phyloP scores from a whole-genome alignment of 53 echinoderm and acorn worm genomes.

The Echinarachnius parma region DNA sequence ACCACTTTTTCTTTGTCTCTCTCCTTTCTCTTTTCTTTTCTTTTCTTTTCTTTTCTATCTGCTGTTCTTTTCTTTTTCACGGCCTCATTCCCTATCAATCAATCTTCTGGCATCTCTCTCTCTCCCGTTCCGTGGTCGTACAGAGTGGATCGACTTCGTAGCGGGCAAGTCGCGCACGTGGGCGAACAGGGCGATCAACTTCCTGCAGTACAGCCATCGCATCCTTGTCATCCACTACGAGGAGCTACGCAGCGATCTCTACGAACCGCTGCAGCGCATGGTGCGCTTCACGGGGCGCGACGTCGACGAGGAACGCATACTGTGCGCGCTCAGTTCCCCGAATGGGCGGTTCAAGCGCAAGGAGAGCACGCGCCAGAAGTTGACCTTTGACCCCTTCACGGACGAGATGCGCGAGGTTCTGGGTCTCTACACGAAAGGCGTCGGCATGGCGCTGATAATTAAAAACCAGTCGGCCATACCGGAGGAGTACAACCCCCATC shows the following conservation, averaged over 20 bases:
- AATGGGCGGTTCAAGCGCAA: constrained; percentile 88
- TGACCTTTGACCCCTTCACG: constrained; percentile 87
- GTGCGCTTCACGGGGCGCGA: constrained; percentile 60
- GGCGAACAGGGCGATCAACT: constrained; percentile 93
- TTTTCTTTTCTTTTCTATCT: no score
- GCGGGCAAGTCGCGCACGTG: constrained; percentile 90
- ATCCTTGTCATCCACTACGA: constrained; percentile 92
- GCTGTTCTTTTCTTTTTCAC: no score
- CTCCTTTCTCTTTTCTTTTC: no score
- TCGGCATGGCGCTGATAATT: constrained; percentile 83
- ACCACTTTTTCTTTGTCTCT: no score
- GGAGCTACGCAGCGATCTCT: constrained; percentile 66
- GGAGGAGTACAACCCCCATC: constrained; percentile 65
- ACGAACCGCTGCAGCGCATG: constrained; percentile 57
- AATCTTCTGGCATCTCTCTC: no score
- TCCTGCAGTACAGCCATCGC: constrained; percentile 72
- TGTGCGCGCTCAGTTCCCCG: constrained; percentile 75
- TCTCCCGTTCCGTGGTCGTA: no score
- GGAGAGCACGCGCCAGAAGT: constrained; percentile 48
- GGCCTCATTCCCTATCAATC: no score
- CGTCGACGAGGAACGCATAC: constrained; percentile 61
- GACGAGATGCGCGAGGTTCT: constrained; percentile 91
- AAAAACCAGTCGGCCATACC: constrained; percentile 76
- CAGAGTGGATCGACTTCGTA: constrained; percentile 98
- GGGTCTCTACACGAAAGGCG: constrained; percentile 68